Percentiles rank a stretch among this genome's conserved stretches.
Conservation (phyloP, 2,888 invertebrate genomes). For the Nephrotoma flavescens region DNA sequence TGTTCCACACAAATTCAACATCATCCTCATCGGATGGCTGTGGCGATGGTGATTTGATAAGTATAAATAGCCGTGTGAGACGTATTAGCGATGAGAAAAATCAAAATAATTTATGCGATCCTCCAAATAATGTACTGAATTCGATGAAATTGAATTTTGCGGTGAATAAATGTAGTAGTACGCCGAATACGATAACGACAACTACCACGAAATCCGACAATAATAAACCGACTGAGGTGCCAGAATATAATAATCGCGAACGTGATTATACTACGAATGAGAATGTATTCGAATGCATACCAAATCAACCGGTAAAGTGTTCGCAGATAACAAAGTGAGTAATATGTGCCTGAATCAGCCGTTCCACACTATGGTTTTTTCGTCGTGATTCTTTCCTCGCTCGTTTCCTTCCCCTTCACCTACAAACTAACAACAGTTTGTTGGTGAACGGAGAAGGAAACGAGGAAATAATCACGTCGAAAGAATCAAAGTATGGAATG, state of each 20-base stretch:
- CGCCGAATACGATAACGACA: background rate
- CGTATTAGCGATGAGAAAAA: constrained; percentile 33
- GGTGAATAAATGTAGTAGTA: background rate
- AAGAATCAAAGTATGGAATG: no score
- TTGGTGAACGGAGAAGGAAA: no score
- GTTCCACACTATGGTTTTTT: no score
- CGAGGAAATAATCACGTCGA: no score
- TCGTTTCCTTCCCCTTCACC: no score
- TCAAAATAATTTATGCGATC: constrained; percentile 23
- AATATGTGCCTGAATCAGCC: background rate
- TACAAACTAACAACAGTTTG: no score
- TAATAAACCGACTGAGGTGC: background rate
- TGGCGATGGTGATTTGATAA: constrained; percentile 22
- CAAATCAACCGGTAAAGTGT: background rate
- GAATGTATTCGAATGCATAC: background rate
- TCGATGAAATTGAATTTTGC: constrained; percentile 5
- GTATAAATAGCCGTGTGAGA: constrained; percentile 17
- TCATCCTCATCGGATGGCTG: background rate
- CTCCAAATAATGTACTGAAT: constrained; percentile 10
- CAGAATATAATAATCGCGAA: constrained; percentile 7
- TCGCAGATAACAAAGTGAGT: background rate
- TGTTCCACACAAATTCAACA: constrained; percentile 26
- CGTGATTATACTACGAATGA: constrained; percentile 17
- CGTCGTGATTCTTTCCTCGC: no score
- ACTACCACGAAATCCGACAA: background rate